Evolutionary conservation across 2,888 invertebrate species (phyloP).

Genomic region (Drosophila anceps): DNA sequence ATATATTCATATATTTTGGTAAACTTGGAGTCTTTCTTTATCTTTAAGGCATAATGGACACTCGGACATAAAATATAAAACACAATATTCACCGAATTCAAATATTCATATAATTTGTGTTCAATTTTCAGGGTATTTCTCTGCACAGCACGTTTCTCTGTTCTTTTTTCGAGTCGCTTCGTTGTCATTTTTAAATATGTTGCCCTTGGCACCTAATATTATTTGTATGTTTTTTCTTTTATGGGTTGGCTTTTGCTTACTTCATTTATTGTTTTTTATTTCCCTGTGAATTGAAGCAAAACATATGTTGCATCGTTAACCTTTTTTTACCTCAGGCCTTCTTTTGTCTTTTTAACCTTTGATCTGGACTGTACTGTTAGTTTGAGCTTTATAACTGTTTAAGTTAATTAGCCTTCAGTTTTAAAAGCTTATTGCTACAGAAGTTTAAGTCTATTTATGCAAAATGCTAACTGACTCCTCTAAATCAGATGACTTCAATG

Average conservation of each 20-base stretch:
- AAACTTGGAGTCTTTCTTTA: no score
- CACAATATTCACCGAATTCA: not conserved
- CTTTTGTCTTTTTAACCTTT: conserved; percentile 6
- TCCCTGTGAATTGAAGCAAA: conserved; percentile 29
- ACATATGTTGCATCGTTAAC: conserved; percentile 60
- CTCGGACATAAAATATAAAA: not conserved
- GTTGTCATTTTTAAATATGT: conserved; percentile 55
- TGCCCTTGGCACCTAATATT: conserved; percentile 38
- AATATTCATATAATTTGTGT: not conserved
- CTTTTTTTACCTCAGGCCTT: conserved; percentile 37
- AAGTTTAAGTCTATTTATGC: not conserved
- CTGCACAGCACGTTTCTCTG: not conserved
- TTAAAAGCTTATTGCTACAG: not conserved
- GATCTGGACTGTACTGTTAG: conserved; percentile 6
- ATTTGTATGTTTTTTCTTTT: conserved; percentile 33
- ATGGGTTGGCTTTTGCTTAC: conserved; percentile 15
- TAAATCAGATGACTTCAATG: not conserved
- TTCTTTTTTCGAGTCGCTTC: conserved; percentile 12
- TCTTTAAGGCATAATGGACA: no score
- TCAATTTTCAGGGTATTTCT: not conserved
- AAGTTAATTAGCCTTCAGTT: not conserved
- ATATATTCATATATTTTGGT: no score
- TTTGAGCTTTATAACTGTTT: not conserved
- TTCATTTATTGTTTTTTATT: conserved; percentile 17
- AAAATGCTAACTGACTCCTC: not conserved